These are phyloP conservation scores for Stomatorhinus ivindoensis DNA, from an alignment of 2,113 vertebrate genomes.

Conservation along the genomic window DNA sequence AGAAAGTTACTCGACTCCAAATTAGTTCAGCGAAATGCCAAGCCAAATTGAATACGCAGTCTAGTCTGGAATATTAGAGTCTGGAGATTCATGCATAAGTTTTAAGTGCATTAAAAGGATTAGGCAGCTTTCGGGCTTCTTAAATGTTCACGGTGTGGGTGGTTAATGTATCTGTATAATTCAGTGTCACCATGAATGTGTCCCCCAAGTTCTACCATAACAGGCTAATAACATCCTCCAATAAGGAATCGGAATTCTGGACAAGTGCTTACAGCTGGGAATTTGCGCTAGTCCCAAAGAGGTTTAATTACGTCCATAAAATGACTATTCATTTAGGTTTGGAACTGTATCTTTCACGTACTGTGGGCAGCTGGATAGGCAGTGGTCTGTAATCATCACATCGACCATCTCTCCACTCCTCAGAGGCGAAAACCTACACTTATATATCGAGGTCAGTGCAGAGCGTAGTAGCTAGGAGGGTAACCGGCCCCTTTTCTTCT, in stretches of 20 bases:
- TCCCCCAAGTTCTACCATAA: not conserved
- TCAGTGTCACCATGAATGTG: not conserved
- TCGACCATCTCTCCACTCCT: not conserved
- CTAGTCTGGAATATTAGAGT: not conserved
- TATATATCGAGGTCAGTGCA: not conserved
- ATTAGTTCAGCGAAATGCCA: not conserved
- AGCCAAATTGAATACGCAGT: not conserved
- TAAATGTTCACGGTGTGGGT: not conserved
- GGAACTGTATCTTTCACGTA: not conserved
- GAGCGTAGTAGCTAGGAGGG: not conserved
- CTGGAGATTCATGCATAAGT: not conserved
- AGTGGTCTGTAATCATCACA: not conserved
- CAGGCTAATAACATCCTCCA: not conserved
- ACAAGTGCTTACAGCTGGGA: not conserved
- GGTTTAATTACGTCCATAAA: not conserved
- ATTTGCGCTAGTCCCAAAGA: not conserved
- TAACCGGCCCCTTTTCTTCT: not conserved
- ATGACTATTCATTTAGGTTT: not conserved
- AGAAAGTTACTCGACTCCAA: not conserved
- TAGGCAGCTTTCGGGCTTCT: not conserved
- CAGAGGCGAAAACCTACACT: not conserved
- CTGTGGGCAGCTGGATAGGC: not conserved
- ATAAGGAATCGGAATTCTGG: not conserved
- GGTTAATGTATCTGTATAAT: not conserved
- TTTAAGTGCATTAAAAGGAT: not conserved